Conservation (phyloP, 2,113 vertebrate genomes). For the Poeciliopsis prolifica region DNA sequence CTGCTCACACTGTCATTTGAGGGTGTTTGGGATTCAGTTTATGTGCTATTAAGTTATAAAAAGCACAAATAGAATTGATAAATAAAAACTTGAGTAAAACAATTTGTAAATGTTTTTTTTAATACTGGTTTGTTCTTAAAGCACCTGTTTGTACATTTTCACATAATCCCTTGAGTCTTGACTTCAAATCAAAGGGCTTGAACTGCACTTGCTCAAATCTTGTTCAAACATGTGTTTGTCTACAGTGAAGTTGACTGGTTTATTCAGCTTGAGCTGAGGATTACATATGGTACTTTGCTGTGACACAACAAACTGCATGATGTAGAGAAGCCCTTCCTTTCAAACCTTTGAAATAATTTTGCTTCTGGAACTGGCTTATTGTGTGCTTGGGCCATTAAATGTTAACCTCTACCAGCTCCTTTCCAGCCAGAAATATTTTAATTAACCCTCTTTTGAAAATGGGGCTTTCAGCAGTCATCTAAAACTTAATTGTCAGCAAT, state of each 20-base stretch:
- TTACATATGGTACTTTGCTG: too few species aligned
- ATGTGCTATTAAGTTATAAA: constrained; percentile 80
- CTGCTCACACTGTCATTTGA: constrained; percentile 70
- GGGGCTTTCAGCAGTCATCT: not conserved
- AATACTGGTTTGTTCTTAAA: not conserved
- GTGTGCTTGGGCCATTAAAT: not conserved
- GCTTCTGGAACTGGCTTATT: not conserved
- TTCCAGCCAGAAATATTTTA: not conserved
- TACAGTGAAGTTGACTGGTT: too few species aligned
- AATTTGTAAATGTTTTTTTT: not conserved
- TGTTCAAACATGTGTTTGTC: too few species aligned
- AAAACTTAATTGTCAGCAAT: not conserved
- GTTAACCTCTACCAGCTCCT: not conserved
- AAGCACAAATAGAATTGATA: constrained; percentile 80
- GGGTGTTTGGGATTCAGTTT: constrained; percentile 77
- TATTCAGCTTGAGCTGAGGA: too few species aligned
- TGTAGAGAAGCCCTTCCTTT: too few species aligned
- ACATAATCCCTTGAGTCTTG: too few species aligned
- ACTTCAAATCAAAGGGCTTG: too few species aligned
- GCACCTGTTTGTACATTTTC: too few species aligned
- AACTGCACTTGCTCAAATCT: too few species aligned
- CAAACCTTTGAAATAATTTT: not conserved
- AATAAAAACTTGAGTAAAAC: constrained; percentile 77
- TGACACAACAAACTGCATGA: too few species aligned
- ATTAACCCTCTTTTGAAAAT: not conserved